Evolutionary conservation across 2,888 invertebrate species (phyloP), one percentile per base, ranked within the genome.

Genomic region (Hemaris fuciformis): DNA sequence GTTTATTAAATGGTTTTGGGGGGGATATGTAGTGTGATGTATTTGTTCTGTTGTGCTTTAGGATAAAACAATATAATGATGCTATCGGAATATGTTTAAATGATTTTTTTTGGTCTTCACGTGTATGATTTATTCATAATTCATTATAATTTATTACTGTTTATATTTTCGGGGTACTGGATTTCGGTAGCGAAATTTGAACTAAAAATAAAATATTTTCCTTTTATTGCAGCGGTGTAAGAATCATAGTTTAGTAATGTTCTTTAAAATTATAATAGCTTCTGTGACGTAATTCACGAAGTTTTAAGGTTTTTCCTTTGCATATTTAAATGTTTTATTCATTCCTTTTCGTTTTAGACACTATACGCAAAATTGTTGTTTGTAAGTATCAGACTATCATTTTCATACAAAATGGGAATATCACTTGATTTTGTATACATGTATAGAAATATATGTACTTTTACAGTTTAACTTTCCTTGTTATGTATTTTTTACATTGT

Each of bases 331-430:
- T n/a, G 63, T 68, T 70, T 69, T 83, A 84, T 88, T 85, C 90
- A 90, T 91, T 91, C 90, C 90, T 90, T 84, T 77, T 82, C 81
- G 81, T 81, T 85, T 83, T 87, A 86, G 81, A 80, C 84, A 79
- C 69, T 62, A 66, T 59, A 59, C 31, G 31, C 53, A 67, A 59
- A 65, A 69, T 64, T 70, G 59, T 66, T 69, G 57, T 62, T 62
- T 66, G 46, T 45, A 38, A 45, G 34, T 46, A 61, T 46, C 38
- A 61, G 63, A 66, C 64, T 64, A 70, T 76, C 64, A 68, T 75
- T 74, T 78, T 75, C 62, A 70, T 71, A 72, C 68, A 71, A 74
- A 43, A 64, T 72, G 65, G 63, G 64, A 77, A 74, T 65, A 65
- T 77, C 80, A 76, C 75, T 72, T 73, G 76, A 71, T 73, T 81